Conservation (phyloP, 2,113 vertebrate species). For the Garra rufa region DNA sequence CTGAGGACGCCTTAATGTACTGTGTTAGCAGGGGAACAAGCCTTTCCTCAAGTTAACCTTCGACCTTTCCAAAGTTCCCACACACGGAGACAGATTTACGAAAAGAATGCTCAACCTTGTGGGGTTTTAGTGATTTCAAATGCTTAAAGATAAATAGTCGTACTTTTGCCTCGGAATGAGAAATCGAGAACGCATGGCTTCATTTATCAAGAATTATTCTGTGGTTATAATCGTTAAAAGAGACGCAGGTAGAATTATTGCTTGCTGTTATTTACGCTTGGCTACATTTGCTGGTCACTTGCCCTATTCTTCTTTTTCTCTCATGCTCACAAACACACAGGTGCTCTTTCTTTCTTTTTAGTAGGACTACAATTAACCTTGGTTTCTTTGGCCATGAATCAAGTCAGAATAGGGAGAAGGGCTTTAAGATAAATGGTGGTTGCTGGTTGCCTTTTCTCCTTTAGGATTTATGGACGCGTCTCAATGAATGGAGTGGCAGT, state of each 20-base stretch:
- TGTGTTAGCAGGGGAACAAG: constrained; percentile 59
- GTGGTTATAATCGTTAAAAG: background rate
- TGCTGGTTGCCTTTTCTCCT: constrained; percentile 78
- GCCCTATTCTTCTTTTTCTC: constrained; percentile 10
- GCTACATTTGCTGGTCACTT: constrained; percentile 28
- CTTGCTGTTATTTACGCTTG: constrained; percentile 40
- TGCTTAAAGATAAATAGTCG: background rate
- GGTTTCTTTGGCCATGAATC: constrained; percentile 83
- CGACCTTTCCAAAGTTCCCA: constrained; percentile 60
- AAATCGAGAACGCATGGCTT: background rate
- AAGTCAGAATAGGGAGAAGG: constrained; percentile 75
- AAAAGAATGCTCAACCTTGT: background rate
- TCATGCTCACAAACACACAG: constrained; percentile 67
- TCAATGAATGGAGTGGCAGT: constrained; percentile 65
- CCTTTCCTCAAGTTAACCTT: constrained; percentile 68
- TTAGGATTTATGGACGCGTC: constrained; percentile 81
- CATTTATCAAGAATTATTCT: background rate
- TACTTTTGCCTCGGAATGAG: background rate
- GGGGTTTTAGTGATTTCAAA: background rate
- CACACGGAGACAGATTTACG: constrained; percentile 52
- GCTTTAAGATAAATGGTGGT: constrained; percentile 82
- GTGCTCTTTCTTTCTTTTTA: constrained; percentile 76
- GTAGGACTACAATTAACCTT: constrained; percentile 81
- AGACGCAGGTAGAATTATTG: background rate
- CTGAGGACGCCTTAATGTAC: constrained; percentile 60